Evolutionary conservation across 2,888 invertebrate genomes (phyloP).

Genomic region (Agonopterix alstromeriana): DNA sequence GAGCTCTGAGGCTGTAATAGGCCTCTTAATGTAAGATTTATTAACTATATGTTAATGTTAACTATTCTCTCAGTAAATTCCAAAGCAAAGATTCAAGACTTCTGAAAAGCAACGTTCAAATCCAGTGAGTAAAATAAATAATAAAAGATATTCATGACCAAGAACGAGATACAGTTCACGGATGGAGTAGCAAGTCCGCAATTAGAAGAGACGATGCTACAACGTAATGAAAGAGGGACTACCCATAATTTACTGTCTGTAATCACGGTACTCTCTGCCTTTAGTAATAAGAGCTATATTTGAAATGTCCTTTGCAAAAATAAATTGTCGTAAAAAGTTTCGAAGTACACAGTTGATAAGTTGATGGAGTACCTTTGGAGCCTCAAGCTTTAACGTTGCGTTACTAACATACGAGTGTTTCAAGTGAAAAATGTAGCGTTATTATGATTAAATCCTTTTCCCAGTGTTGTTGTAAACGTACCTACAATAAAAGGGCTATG

Average conservation of each 20-base stretch:
- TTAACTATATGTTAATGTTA: too few relatives aligned
- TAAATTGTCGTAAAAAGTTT: background rate
- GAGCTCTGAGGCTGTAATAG: too few relatives aligned
- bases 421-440: too few relatives aligned
- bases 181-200: constrained; percentile 25
- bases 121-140: constrained; percentile 8
- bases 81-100: too few relatives aligned
- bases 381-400: too few relatives aligned
- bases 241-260: constrained; percentile 20
- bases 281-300: constrained; percentile 20
- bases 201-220: constrained; percentile 28
- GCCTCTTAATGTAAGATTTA: too few relatives aligned
- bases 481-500: too few relatives aligned
- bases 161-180: constrained; percentile 27
- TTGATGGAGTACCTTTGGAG: too few relatives aligned
- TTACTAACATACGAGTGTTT: too few relatives aligned
- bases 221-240: constrained; percentile 12
- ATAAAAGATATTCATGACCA: constrained; percentile 19
- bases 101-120: background rate
- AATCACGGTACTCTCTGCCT: constrained; percentile 20
- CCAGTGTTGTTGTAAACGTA: too few relatives aligned
- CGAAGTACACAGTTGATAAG: background rate
- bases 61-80: too few relatives aligned
- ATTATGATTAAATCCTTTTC: too few relatives aligned
- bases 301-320: constrained; percentile 14